Conservation (phyloP, 2,888 invertebrate genomes). For the Athetis lepigone region DNA sequence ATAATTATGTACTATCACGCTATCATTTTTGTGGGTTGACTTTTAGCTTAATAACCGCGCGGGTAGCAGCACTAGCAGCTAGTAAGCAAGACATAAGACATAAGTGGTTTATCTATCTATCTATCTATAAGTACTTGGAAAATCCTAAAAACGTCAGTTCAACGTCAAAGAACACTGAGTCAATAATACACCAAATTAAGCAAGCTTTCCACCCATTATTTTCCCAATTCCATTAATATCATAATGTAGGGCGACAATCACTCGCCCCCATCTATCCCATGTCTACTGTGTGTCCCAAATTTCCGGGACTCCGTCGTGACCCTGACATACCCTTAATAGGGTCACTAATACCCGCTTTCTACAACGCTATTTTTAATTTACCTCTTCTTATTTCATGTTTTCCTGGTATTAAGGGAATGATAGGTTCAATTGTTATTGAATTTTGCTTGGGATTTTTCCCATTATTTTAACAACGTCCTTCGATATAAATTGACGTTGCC, state of each 20-base stretch:
- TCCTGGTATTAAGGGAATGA: conserved; percentile 30
- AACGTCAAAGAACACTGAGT: not conserved
- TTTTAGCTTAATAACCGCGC: too few species aligned
- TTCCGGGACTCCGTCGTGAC: conserved; percentile 41
- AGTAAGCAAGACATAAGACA: too few species aligned
- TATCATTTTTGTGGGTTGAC: too few species aligned
- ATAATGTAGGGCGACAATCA: conserved; percentile 48
- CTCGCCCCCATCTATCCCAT: conserved; percentile 48
- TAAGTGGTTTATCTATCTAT: too few species aligned
- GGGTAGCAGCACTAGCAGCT: too few species aligned
- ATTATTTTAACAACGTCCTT: too few species aligned
- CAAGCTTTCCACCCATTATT: conserved; percentile 21
- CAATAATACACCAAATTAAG: conserved; percentile 33
- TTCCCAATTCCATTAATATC: conserved; percentile 44
- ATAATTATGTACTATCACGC: too few species aligned
- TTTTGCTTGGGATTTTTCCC: too few species aligned
- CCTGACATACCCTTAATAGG: conserved; percentile 55
- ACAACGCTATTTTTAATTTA: conserved; percentile 49
- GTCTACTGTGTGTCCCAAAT: conserved; percentile 55
- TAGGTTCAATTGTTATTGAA: conserved; percentile 6
- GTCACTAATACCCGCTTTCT: conserved; percentile 54
- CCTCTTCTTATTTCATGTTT: conserved; percentile 39
- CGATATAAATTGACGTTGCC: too few species aligned
- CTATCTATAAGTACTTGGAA: too few species aligned
- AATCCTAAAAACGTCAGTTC: not conserved